Percentiles rank a stretch among this genome's conserved stretches.
Evolutionary conservation across 2,113 vertebrate species (phyloP).

Genomic region (Struthio camelus): DNA sequence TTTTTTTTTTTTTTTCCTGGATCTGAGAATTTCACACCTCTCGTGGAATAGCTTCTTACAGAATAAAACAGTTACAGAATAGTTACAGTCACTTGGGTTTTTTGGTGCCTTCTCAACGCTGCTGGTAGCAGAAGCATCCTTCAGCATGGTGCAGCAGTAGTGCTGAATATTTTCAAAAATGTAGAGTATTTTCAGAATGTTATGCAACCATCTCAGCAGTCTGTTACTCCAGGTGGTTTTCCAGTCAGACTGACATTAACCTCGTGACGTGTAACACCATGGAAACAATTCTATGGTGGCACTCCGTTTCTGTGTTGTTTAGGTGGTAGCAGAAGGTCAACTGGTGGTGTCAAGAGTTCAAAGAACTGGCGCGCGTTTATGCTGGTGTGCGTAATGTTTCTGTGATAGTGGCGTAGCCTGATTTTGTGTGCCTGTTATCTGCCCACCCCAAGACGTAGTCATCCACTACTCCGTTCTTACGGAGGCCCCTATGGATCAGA

Average conservation of each 20-base stretch:
- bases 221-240: background rate
- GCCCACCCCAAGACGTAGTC: background rate
- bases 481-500: background rate
- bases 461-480: background rate
- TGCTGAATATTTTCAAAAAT: background rate
- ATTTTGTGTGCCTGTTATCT: background rate
- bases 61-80: too few relatives aligned
- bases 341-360: background rate
- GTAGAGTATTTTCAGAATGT: background rate
- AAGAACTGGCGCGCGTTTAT: background rate
- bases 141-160: accelerated
- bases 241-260: background rate
- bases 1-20: background rate
- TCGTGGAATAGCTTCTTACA: background rate
- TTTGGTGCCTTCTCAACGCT: background rate
- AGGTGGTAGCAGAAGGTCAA: background rate
- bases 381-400: too few relatives aligned
- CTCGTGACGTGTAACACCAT: background rate
- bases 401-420: background rate
- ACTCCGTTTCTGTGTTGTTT: background rate
- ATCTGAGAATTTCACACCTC: background rate
- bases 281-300: background rate
- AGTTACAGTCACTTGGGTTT: background rate
- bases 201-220: background rate
- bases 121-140: background rate